Percentiles rank a stretch among this genome's conserved stretches.
Evolutionary conservation across 2,797 vertebrate genomes (phyloP).

Genomic region (Carapus acus): DNA sequence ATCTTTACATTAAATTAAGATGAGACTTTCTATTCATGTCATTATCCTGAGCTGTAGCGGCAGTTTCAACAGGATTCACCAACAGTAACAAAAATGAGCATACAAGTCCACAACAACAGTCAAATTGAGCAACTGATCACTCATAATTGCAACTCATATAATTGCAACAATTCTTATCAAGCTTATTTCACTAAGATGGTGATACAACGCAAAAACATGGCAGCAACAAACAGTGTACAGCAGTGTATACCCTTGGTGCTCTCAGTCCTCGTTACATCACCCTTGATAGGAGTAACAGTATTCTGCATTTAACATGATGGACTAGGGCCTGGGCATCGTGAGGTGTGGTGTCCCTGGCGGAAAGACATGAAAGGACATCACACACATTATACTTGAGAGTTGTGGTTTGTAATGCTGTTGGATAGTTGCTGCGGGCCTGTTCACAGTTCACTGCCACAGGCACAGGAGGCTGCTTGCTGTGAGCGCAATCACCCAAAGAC

Average conservation of each 20-base stretch:
- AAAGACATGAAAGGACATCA: slow-evolving; percentile 16
- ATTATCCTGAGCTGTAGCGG: slow-evolving; percentile 24
- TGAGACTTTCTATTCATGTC: no score
- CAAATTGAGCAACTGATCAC: slow-evolving; percentile 7
- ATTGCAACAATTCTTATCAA: slow-evolving; percentile 9
- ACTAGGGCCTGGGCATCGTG: slow-evolving; percentile 16
- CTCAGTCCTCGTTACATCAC: slow-evolving; percentile 11
- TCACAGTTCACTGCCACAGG: no score
- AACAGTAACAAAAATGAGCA: slow-evolving; percentile 12
- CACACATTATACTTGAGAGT: slow-evolving; percentile 23
- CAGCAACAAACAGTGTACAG: slow-evolving; percentile 14
- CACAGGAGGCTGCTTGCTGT: slow-evolving; percentile 26
- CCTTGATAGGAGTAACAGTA: slow-evolving; percentile 1
- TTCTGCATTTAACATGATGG: not conserved
- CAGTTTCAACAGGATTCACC: slow-evolving; percentile 19
- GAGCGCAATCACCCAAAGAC: slow-evolving; percentile 45
- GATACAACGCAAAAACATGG: slow-evolving; percentile 11
- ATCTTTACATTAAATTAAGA: no score
- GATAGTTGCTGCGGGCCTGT: slow-evolving; percentile 27
- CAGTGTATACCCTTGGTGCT: not conserved
- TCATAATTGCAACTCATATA: slow-evolving; percentile 16
- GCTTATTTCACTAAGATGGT: slow-evolving; percentile 6
- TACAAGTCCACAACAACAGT: slow-evolving; percentile 19
- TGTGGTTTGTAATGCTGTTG: slow-evolving; percentile 33
- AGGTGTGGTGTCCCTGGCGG: slow-evolving; percentile 20